Percentiles rank a stretch among this genome's conserved stretches.
phyloP scores from a whole-genome alignment of 2,888 invertebrate species.

The Cataglyphis rosenhaueri region DNA sequence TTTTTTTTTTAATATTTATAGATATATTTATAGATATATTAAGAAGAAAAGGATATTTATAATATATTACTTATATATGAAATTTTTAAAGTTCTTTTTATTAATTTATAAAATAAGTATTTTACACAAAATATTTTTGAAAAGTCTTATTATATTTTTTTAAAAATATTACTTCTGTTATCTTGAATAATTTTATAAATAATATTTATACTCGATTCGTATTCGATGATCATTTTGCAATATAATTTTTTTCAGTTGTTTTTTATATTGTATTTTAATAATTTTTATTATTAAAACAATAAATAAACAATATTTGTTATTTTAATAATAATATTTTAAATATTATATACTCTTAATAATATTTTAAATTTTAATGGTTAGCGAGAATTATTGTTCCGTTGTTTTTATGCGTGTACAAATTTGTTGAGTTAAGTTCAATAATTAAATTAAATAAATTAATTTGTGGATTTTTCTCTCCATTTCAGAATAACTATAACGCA shows the following conservation, averaged over 20 bases:
- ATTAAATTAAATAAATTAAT: neutral
- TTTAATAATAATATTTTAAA: conserved; percentile 1
- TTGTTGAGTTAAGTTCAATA: conserved; percentile 4
- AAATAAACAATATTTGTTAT: neutral
- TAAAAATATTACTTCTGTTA: neutral
- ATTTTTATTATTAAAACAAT: too few species aligned
- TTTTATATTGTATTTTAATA: conserved; percentile 18
- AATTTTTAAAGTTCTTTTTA: too few species aligned
- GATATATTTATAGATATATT: too few species aligned
- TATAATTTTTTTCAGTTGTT: neutral
- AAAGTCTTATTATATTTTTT: neutral
- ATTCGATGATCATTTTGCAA: neutral
- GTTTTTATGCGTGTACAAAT: neutral
- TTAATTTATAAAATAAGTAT: neutral
- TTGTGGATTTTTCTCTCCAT: neutral
- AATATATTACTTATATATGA: too few species aligned
- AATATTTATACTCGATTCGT: conserved; percentile 11
- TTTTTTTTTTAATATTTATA: neutral
- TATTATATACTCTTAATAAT: neutral
- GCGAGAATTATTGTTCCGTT: neutral
- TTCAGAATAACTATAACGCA: neutral
- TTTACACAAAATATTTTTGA: neutral
- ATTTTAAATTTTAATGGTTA: neutral
- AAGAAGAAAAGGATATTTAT: neutral
- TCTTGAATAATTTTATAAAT: conserved; percentile 1